Conservation (phyloP, 2,888 invertebrate genomes). For the Strigamia crassipes region DNA sequence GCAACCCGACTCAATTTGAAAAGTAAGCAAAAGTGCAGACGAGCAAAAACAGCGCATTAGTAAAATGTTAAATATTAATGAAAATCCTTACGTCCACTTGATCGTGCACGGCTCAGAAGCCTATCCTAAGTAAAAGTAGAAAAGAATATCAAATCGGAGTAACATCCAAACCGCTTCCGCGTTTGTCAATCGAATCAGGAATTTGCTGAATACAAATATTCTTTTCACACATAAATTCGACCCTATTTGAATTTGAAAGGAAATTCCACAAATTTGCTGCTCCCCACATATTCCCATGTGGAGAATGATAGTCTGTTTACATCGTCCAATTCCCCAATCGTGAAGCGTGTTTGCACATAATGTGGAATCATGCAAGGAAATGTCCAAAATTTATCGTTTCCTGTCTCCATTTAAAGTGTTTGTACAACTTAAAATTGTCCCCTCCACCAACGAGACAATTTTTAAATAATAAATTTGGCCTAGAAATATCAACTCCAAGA, state of each 20-base stretch:
- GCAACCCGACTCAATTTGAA: slow-evolving; percentile 24
- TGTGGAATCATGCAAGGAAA: no score
- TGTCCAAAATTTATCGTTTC: no score
- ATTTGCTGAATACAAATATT: slow-evolving; percentile 22
- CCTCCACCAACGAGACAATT: no score
- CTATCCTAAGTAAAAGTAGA: neutral
- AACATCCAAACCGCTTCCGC: neutral
- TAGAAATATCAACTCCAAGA: no score
- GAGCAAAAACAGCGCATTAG: slow-evolving; percentile 7
- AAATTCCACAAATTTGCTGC: neutral
- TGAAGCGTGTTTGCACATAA: neutral
- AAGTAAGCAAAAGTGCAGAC: slow-evolving; percentile 25
- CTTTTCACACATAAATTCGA: slow-evolving; percentile 7
- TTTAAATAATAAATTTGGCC: no score
- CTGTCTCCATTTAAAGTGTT: no score
- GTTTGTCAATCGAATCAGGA: neutral
- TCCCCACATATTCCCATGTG: neutral
- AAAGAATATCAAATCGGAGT: neutral
- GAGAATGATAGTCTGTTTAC: neutral
- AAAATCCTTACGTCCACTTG: neutral
- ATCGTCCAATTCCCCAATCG: neutral
- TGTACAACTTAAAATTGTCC: no score
- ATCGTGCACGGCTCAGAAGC: neutral
- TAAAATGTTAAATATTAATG: slow-evolving; percentile 26
- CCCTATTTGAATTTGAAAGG: neutral